Conservation (phyloP, 2,113 vertebrate species). For the Anguilla rostrata region DNA sequence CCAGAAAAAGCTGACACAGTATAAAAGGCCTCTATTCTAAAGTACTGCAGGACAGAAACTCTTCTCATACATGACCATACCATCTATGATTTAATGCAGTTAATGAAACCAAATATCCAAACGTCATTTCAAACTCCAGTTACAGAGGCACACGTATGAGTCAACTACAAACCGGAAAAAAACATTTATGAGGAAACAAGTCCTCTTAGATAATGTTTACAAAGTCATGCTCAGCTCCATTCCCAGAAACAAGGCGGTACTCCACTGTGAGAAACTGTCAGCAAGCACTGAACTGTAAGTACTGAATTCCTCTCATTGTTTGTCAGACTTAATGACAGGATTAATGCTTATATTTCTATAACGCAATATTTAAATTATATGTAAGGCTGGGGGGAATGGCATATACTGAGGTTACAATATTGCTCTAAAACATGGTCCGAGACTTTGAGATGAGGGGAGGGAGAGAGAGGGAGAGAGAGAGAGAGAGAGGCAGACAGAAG, state of each 20-base stretch:
- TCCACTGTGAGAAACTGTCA: background rate
- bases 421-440: background rate
- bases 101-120: background rate
- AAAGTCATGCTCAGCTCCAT: background rate
- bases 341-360: too few relatives aligned
- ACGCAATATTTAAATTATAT: background rate
- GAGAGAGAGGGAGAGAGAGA: conserved; percentile 41
- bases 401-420: background rate
- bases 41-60: background rate
- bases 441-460: background rate
- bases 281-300: background rate
- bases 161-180: background rate
- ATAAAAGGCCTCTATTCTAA: too few relatives aligned
- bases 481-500: background rate
- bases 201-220: background rate
- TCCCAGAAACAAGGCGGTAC: background rate
- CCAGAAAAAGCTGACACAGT: too few relatives aligned
- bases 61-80: background rate
- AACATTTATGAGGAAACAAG: background rate
- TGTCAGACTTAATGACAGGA: background rate
- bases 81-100: too few relatives aligned
- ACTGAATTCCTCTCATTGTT: background rate
- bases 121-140: background rate
- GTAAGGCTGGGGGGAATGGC: background rate
- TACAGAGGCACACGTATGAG: background rate